Percentiles rank a stretch among this genome's conserved stretches.
Evolutionary conservation across 2,797 vertebrate genomes (phyloP).

Genomic region (Anguilla obscura): DNA sequence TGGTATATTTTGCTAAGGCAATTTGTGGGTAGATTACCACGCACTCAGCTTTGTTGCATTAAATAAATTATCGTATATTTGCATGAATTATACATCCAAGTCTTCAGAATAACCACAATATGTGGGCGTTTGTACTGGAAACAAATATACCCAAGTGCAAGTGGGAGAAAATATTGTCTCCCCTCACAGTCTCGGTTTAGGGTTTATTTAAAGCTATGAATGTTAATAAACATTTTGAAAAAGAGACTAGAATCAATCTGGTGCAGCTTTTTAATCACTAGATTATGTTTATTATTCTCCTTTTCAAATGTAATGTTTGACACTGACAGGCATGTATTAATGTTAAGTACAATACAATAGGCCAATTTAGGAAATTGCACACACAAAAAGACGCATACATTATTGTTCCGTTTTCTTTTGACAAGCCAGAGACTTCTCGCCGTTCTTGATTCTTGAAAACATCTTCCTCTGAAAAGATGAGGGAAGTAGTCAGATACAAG

Average conservation of each 20-base stretch:
- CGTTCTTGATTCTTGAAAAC: too few relatives aligned
- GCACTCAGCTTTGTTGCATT: neutral
- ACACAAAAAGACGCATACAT: neutral
- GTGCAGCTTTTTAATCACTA: neutral
- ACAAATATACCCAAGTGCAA: neutral
- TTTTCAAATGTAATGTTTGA: neutral
- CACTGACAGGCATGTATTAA: neutral
- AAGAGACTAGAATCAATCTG: neutral
- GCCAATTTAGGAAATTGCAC: neutral
- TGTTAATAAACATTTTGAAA: neutral
- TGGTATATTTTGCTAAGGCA: too few relatives aligned
- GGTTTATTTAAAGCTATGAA: constrained; percentile 6
- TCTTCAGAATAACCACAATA: neutral
- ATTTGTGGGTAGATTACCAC: too few relatives aligned
- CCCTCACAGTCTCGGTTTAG: neutral
- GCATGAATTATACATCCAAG: neutral
- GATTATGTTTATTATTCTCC: neutral
- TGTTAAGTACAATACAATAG: neutral
- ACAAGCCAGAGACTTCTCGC: too few relatives aligned
- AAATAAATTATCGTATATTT: neutral
- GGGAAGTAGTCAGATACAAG: neutral
- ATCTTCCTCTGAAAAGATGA: neutral
- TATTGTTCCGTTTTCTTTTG: too few relatives aligned
- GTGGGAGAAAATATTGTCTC: neutral
- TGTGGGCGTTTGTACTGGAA: neutral